Percentiles rank a stretch among this genome's conserved stretches.
Conservation (phyloP, 2,888 invertebrate species). For the Apodemia zela region DNA sequence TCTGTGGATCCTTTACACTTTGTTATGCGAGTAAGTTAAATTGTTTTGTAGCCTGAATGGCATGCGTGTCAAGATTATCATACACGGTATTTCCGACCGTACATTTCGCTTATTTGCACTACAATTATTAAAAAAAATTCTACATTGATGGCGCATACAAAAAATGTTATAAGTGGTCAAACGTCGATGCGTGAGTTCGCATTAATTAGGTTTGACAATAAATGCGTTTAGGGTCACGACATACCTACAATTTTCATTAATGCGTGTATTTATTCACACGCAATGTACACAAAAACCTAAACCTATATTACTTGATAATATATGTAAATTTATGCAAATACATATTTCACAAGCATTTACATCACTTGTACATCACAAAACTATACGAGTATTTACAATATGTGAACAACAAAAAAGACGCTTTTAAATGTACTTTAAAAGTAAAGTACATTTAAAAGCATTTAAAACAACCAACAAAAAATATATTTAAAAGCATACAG, state of each 20-base stretch:
- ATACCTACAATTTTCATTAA: conserved; percentile 38
- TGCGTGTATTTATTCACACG: conserved; percentile 21
- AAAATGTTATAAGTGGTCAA: conserved; percentile 48
- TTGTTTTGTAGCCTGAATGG: not conserved
- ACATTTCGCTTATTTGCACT: conserved; percentile 49
- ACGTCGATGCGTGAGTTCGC: conserved; percentile 57
- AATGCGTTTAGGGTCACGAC: conserved; percentile 45
- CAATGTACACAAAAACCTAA: conserved; percentile 9
- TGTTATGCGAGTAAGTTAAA: not conserved
- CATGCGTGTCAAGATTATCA: not conserved
- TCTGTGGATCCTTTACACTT: too few relatives aligned
- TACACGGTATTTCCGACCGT: not conserved
- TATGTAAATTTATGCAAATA: not conserved
- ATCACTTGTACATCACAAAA: not conserved
- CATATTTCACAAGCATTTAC: conserved; percentile 6
- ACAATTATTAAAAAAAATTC: conserved; percentile 58
- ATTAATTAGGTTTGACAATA: conserved; percentile 62
- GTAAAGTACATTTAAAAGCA: too few relatives aligned
- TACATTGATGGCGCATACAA: conserved; percentile 48
- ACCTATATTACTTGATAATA: conserved; percentile 3
- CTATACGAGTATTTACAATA: not conserved
- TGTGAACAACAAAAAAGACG: not conserved
- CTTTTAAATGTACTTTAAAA: too few relatives aligned
- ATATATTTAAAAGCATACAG: too few relatives aligned
- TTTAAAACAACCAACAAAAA: too few relatives aligned